Percentiles rank a stretch among this genome's conserved stretches.
Conservation (phyloP, 2,888 invertebrate genomes). For the Perizoma affinitatum region DNA sequence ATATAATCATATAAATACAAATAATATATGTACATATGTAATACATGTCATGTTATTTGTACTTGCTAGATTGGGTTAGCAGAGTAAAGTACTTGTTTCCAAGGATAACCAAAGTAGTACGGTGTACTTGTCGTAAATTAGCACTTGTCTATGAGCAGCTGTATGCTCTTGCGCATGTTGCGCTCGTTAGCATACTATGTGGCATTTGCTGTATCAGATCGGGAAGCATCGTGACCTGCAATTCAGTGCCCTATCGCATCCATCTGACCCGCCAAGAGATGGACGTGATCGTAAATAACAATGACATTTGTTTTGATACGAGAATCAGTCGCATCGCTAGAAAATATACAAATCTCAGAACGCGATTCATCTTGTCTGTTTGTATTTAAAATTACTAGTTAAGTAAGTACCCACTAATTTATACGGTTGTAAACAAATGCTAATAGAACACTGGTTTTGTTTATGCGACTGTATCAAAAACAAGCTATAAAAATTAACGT, state of each 20-base stretch:
- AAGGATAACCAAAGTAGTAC: not conserved
- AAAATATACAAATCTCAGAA: constrained; percentile 3
- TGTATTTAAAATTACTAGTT: not conserved
- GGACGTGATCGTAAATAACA: constrained; percentile 45
- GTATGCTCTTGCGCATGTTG: constrained; percentile 14
- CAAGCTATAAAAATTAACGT: constrained; percentile 4
- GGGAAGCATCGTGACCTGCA: constrained; percentile 49
- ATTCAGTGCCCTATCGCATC: constrained; percentile 47
- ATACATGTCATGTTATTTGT: too few relatives aligned
- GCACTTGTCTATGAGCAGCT: not conserved
- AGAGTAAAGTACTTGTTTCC: too few relatives aligned
- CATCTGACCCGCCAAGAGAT: constrained; percentile 49
- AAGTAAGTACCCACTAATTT: too few relatives aligned
- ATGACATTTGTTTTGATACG: constrained; percentile 39
- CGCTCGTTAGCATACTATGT: constrained; percentile 29
- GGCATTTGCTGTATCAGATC: constrained; percentile 49
- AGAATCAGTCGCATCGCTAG: constrained; percentile 11
- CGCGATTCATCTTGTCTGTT: not conserved
- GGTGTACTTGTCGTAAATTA: not conserved
- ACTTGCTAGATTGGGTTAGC: too few relatives aligned
- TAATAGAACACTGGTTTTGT: too few relatives aligned
- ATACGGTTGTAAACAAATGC: too few relatives aligned
- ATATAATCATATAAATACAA: too few relatives aligned
- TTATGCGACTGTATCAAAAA: not conserved
- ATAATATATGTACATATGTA: too few relatives aligned